Base-by-base conservation (phyloP, 2,113 vertebrate genomes). In the Dromas ardeola region DNA sequence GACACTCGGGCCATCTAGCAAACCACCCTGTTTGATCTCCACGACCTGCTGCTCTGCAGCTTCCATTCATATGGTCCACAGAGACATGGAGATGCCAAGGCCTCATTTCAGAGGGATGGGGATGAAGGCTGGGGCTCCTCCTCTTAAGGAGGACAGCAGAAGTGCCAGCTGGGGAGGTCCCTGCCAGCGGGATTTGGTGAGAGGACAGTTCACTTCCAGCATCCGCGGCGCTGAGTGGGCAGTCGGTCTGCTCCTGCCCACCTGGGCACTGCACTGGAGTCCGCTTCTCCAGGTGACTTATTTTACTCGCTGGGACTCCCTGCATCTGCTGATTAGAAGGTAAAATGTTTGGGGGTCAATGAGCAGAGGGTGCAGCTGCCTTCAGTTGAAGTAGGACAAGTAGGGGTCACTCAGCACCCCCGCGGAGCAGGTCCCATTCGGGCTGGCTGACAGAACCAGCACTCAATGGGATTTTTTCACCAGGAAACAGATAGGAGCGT, bases 361-460 rank as follows among this genome's bases (percentile, higher is more conserved):
- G 5, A 38, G 11, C 53, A 42, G 55, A 62, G 49, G 49, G 58
- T 1, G 7, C 43, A 50, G 62, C 32, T 61, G 63, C 62, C 42
- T 56, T 27, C 67, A 27, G 69, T 1, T 42, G 61, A 40, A 34
- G 27, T 10, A 49, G 27, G 11, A 49, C 4, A 13, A 40, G 50
- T 0, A 11, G 56, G 22, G 34, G 63, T 42, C 2, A 4, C 36
- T 12, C 14, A 1, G 63, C 4, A 29, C 10, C 22, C 29, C 53
- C 3, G 43, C 43, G 29, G 42, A 16, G 5, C 65, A 7, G 72
- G 6, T 4, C 58, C 40, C 40, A 6, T 11, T 13, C 1, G 10
- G 52, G 70, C 15, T 14, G 53, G 21, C 71, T 27, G 45, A 5
- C 53, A 30, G 10, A 34, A 40, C 2, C 6, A 13, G 5, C 55